A percentile compares a stretch with the other conserved stretches of the same genome.
Evolutionary conservation across 2,888 invertebrate species (phyloP).

Genomic region (Nemapogon koenigi): DNA sequence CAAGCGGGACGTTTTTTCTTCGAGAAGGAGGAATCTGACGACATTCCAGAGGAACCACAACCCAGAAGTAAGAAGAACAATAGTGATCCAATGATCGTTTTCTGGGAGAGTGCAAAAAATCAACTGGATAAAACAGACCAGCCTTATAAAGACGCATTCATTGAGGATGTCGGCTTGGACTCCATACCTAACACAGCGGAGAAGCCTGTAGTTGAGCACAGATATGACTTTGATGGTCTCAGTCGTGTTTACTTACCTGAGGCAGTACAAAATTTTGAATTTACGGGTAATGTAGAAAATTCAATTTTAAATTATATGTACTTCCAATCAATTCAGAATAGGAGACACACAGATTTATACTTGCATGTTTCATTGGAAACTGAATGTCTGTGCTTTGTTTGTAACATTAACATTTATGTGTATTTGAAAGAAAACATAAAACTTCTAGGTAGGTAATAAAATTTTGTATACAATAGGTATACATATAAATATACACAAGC

Average conservation of each 20-base stretch:
- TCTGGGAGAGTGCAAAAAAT: constrained; percentile 53
- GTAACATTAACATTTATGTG: too few relatives aligned
- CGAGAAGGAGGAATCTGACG: constrained; percentile 32
- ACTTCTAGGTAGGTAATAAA: too few relatives aligned
- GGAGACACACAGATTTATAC: constrained; percentile 56
- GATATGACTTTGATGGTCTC: constrained; percentile 44
- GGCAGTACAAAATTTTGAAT: constrained; percentile 31
- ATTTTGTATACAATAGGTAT: too few relatives aligned
- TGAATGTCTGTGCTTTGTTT: constrained; percentile 1
- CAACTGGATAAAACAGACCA: constrained; percentile 35
- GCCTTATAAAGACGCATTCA: constrained; percentile 43
- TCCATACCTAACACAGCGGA: constrained; percentile 49
- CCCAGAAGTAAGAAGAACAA: constrained; percentile 22
- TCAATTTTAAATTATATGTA: not conserved
- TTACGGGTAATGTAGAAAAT: constrained; percentile 20
- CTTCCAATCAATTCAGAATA: constrained; percentile 13
- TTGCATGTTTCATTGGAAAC: constrained; percentile 27
- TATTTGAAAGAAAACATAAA: too few relatives aligned
- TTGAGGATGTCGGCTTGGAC: constrained; percentile 36
- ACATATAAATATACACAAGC: too few relatives aligned
- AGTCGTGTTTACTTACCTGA: constrained; percentile 38
- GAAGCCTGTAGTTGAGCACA: constrained; percentile 48
- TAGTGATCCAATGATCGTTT: constrained; percentile 46
- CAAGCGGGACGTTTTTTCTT: constrained; percentile 34
- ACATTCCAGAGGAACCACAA: constrained; percentile 20